Evolutionary conservation across 2,888 invertebrate species (phyloP).

Genomic region (Theretra japonica): DNA sequence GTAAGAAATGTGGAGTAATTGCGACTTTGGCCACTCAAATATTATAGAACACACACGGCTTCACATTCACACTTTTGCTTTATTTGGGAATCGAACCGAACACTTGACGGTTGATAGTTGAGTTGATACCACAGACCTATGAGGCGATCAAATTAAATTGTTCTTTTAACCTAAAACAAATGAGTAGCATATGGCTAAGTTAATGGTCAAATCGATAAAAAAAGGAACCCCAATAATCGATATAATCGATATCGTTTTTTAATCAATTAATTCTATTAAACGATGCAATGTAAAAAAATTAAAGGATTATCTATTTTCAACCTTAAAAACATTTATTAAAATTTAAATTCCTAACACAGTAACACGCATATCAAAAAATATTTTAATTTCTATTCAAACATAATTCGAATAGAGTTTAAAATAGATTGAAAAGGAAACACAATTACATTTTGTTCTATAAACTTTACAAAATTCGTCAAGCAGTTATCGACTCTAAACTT

Average conservation of each 20-base stretch:
- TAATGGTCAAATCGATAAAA: neutral
- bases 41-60: too few species aligned
- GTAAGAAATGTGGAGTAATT: too few species aligned
- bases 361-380: neutral
- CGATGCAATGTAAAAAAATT: neutral
- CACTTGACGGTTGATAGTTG: too few species aligned
- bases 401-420: neutral
- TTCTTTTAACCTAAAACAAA: neutral
- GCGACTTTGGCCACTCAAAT: too few species aligned
- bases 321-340: neutral
- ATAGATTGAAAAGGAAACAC: neutral
- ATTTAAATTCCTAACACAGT: neutral
- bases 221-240: neutral
- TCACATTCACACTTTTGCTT: too few species aligned
- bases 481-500: neutral
- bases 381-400: neutral
- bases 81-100: too few species aligned
- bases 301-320: neutral
- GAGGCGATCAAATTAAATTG: too few species aligned
- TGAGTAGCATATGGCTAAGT: neutral
- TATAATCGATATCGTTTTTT: neutral
- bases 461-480: neutral
- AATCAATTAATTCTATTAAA: constrained; percentile 10
- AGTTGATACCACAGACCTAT: too few species aligned
- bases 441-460: neutral